Evolutionary conservation across 2,888 invertebrate genomes (phyloP).

Genomic region (Esperia sulphurella): DNA sequence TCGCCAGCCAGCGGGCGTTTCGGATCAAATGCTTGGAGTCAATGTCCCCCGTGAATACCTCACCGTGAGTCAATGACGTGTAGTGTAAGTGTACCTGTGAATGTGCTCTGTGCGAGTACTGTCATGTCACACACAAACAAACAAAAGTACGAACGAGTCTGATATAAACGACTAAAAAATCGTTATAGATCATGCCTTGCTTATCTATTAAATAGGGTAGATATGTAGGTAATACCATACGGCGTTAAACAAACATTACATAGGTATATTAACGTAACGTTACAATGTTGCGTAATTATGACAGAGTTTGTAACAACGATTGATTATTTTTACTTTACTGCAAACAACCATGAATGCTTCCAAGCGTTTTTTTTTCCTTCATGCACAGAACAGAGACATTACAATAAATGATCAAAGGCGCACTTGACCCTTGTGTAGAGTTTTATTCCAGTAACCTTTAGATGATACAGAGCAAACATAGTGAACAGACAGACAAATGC

Average conservation of each 20-base stretch:
- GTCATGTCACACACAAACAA: not conserved
- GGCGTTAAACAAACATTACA: too few species aligned
- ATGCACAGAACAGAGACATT: too few species aligned
- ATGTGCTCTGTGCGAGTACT: too few species aligned
- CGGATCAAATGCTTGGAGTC: constrained; percentile 36
- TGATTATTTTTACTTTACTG: constrained; percentile 6
- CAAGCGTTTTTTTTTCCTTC: too few species aligned
- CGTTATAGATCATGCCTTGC: not conserved
- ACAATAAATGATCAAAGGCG: too few species aligned
- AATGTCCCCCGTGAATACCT: constrained; percentile 38
- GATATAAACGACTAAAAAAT: not conserved
- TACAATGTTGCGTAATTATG: constrained; percentile 16
- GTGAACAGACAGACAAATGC: too few species aligned
- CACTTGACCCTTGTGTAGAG: too few species aligned
- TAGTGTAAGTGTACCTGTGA: constrained; percentile 2
- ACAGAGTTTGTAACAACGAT: constrained; percentile 20
- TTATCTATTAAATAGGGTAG: not conserved
- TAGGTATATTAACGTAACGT: constrained; percentile 24
- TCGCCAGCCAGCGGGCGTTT: not conserved
- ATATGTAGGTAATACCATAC: not conserved
- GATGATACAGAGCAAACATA: too few species aligned
- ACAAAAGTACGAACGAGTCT: not conserved
- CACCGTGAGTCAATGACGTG: constrained; percentile 35
- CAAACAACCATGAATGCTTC: too few species aligned
- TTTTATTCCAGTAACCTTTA: too few species aligned